phyloP scores from a whole-genome alignment of 2,888 invertebrate species.

The Noctua comes region DNA sequence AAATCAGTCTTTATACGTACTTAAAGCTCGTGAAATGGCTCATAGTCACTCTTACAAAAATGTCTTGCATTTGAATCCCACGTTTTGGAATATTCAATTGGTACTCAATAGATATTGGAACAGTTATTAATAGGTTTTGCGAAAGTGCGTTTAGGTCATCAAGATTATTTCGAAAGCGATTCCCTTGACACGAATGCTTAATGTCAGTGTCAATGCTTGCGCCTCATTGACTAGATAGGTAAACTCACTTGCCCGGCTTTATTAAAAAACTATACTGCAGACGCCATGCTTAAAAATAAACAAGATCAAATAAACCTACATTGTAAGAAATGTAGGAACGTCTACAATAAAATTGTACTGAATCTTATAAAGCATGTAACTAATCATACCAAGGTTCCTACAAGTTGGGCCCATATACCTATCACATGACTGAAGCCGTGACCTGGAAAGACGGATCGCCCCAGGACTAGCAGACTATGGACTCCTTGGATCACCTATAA shows the following conservation, averaged over 20 bases:
- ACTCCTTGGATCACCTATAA: background rate
- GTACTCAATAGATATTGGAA: background rate
- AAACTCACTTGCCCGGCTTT: background rate
- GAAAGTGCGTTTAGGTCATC: background rate
- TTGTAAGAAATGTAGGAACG: background rate
- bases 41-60: background rate
- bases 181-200: slow-evolving; percentile 23
- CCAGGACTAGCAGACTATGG: background rate
- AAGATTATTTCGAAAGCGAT: slow-evolving; percentile 6
- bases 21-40: background rate
- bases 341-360: background rate
- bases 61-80: background rate
- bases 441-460: background rate
- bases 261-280: background rate
- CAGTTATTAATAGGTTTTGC: background rate
- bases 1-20: no score
- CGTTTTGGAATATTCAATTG: background rate
- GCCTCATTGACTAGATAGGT: background rate
- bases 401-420: no score
- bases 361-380: background rate
- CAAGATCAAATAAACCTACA: background rate
- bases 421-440: background rate
- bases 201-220: slow-evolving; percentile 12
- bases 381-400: background rate
- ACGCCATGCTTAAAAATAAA: background rate